Percentiles rank a stretch among this genome's conserved stretches.
Evolutionary conservation across 92 coral and sea anemone genomes (phyloP).

Genomic region (Epizoanthus scotinus): DNA sequence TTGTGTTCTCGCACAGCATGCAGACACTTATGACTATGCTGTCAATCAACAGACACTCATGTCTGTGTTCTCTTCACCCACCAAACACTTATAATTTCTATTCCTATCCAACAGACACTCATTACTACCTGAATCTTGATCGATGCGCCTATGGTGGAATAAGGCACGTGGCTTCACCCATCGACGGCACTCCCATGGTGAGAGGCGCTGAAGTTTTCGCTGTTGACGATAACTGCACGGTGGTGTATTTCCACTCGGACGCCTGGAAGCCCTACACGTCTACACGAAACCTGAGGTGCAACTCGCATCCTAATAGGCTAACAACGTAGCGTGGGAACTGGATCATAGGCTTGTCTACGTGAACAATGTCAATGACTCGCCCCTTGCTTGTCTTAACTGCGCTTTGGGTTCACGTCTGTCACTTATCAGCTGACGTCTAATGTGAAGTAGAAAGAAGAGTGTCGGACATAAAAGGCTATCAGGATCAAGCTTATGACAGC

Average conservation of each 20-base stretch:
- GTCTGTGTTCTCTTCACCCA: no score
- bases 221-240: slow-evolving; percentile 76
- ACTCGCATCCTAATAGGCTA: slow-evolving; percentile 44
- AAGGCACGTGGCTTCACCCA: slow-evolving; percentile 59
- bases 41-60: background rate
- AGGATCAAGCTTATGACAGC: no score
- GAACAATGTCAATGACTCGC: no score
- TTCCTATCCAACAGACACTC: slow-evolving; percentile 55
- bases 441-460: no score
- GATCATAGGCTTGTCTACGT: no score
- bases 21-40: background rate
- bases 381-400: no score
- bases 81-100: no score
- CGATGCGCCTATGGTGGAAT: slow-evolving; percentile 98
- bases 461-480: no score
- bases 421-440: no score
- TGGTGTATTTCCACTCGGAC: slow-evolving; percentile 66
- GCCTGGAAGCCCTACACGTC: slow-evolving; percentile 64
- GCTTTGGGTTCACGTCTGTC: no score
- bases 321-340: no score
- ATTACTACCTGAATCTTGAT: slow-evolving; percentile 88
- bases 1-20: slow-evolving; percentile 43
- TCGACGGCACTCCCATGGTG: slow-evolving; percentile 83
- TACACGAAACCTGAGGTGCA: slow-evolving; percentile 69
- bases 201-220: slow-evolving; percentile 92